phyloP scores from a whole-genome alignment of 1,140 invertebrate genomes.

The Tetragonula clypearis region DNA sequence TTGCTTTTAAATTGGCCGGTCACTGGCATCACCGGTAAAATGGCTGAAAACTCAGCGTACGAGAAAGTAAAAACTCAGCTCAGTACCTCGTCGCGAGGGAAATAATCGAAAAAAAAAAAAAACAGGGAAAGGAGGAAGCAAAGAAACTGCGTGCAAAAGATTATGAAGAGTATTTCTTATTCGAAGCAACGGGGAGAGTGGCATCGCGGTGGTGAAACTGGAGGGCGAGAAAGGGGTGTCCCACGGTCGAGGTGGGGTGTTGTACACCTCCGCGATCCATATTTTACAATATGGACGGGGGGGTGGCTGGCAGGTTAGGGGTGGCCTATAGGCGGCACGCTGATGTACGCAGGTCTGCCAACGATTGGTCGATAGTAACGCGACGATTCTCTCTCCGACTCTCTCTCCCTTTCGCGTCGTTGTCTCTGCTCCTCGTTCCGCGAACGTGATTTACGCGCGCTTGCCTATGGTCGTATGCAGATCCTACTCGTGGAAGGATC shows the following conservation, averaged over 20 bases:
- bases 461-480: slow-evolving; percentile 60
- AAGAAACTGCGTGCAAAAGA: background rate
- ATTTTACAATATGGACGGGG: slow-evolving; percentile 80
- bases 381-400: slow-evolving; percentile 70
- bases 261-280: slow-evolving; percentile 80
- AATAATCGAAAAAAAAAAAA: background rate
- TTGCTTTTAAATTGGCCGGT: no score
- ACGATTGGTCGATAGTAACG: slow-evolving; percentile 79
- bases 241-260: slow-evolving; percentile 69
- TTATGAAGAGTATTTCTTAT: slow-evolving; percentile 21
- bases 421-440: slow-evolving; percentile 20
- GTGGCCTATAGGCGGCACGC: slow-evolving; percentile 78
- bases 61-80: background rate
- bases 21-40: no score
- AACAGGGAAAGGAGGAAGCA: background rate
- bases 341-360: slow-evolving; percentile 79
- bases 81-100: background rate
- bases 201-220: slow-evolving; percentile 42
- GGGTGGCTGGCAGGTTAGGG: slow-evolving; percentile 75
- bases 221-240: slow-evolving; percentile 41
- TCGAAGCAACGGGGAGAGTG: slow-evolving; percentile 37
- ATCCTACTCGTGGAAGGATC: slow-evolving; percentile 15
- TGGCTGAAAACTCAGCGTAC: no score
- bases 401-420: slow-evolving; percentile 38
- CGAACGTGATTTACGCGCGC: slow-evolving; percentile 67